Evolutionary conservation across 2,888 invertebrate genomes (phyloP).

Genomic region (Drosophila quasianomalipes): DNA sequence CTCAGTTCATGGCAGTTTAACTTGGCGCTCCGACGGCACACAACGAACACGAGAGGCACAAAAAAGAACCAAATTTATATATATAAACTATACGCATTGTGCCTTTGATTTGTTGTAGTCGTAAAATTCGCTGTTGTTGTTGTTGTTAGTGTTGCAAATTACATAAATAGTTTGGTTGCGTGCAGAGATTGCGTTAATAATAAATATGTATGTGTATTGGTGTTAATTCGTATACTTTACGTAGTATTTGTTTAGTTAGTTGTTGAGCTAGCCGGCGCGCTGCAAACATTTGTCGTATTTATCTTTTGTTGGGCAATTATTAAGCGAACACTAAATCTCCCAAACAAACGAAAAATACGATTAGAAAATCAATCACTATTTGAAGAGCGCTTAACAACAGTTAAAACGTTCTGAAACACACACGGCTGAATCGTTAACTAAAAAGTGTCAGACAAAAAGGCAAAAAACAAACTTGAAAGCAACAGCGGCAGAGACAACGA

Average conservation of each 20-base stretch:
- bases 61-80: constrained; percentile 17
- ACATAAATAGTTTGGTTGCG: constrained; percentile 53
- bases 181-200: constrained; percentile 30
- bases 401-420: constrained; percentile 68
- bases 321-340: constrained; percentile 59
- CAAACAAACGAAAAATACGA: constrained; percentile 27
- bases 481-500: constrained; percentile 32
- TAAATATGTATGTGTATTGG: constrained; percentile 13
- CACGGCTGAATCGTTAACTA: constrained; percentile 65
- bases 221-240: constrained; percentile 63
- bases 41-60: constrained; percentile 51
- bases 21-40: constrained; percentile 61
- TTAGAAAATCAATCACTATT: constrained; percentile 25
- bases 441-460: constrained; percentile 74
- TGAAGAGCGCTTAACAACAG: constrained; percentile 25
- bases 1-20: constrained; percentile 76
- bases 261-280: constrained; percentile 42
- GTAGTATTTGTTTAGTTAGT: constrained; percentile 59
- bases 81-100: constrained; percentile 16
- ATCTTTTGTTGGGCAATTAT: constrained; percentile 63
- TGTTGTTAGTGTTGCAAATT: constrained; percentile 42
- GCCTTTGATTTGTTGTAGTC: constrained; percentile 42
- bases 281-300: constrained; percentile 62
- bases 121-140: constrained; percentile 32
- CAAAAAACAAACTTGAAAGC: constrained; percentile 51